Evolutionary conservation across 2,888 invertebrate genomes (phyloP), one percentile per base, ranked within the genome.

Genomic region (Phyto melanocephala): DNA sequence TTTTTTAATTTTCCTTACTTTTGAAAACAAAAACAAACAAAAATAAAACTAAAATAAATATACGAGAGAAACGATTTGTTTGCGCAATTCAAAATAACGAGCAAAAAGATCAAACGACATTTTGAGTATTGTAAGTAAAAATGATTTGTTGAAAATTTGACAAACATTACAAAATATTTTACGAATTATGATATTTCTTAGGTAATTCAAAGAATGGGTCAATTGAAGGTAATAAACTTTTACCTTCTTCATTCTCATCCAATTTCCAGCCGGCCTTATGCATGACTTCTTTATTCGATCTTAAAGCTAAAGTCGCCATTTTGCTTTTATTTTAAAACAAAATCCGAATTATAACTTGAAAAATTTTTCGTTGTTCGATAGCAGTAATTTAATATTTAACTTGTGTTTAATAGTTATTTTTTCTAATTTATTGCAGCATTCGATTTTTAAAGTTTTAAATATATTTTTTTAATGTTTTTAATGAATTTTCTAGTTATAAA

Each of bases 251-350:
- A 81, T 89, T 86, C 68, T 88, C 87, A 77, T 88, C 88, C 52
- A 89, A 87, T 70, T 89, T 90, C 90, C 90, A 90, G 84, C 90
- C 90, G 58, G 89, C 90, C 72, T 87, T 89, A 77, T 89, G 89
- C 88, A 88, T 88, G n/a, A 85, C 84, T 74, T 86, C 86, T 20
- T 85, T 76, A 40, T 85, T 85, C 45, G 76, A 81, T 40, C 72
- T 37, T 58, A 84, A 42, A 15, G 81, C 70, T 62, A 85, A 72
- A 60, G 86, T 77, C 2, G 86, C 68, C 86, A 86, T 86, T 63
- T 83, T 81, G 17, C 40, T 63, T 52, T 13, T 17, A 65, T 20
- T 47, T 17, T n/a, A n/a, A n/a, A n/a, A n/a, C n/a, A n/a, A n/a
- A n/a, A n/a, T n/a, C n/a, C n/a, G n/a, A n/a, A n/a, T n/a, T n/a